Evolutionary conservation across 1,140 invertebrate species (phyloP).

Genomic region (Charaxes varanes): DNA sequence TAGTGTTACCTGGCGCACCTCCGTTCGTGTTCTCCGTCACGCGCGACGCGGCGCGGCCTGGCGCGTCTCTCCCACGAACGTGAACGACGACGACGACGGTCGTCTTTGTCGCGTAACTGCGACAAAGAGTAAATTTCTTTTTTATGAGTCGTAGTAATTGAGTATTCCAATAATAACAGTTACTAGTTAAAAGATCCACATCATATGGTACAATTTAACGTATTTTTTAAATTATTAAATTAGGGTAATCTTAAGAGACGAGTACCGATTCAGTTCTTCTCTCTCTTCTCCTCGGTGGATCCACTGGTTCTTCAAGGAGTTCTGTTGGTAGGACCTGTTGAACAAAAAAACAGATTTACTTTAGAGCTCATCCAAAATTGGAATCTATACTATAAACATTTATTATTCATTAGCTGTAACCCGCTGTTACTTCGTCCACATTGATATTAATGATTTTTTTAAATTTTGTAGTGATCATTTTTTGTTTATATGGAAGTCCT

Average conservation of each 20-base stretch:
- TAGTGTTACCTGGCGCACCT: slow-evolving; percentile 30
- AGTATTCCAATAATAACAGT: too few species aligned
- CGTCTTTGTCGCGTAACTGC: slow-evolving; percentile 44
- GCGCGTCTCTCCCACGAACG: slow-evolving; percentile 49
- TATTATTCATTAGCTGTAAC: too few species aligned
- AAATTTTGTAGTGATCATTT: too few species aligned
- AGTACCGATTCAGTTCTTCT: slow-evolving; percentile 48
- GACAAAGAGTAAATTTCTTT: too few species aligned
- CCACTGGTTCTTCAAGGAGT: slow-evolving; percentile 62
- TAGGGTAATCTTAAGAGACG: background rate
- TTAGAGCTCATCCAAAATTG: too few species aligned
- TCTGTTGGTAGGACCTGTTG: slow-evolving; percentile 64
- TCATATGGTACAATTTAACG: too few species aligned
- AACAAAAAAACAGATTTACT: slow-evolving; percentile 7
- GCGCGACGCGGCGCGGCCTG: slow-evolving; percentile 22
- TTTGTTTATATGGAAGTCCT: too few species aligned
- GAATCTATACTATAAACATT: too few species aligned
- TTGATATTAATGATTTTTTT: too few species aligned
- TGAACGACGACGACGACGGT: slow-evolving; percentile 38
- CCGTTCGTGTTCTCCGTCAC: slow-evolving; percentile 24
- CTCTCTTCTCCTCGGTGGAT: slow-evolving; percentile 55
- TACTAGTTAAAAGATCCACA: too few species aligned
- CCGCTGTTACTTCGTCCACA: too few species aligned
- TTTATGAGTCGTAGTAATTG: too few species aligned
- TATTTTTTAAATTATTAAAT: background rate